Evolutionary conservation across 2,113 vertebrate genomes (phyloP).

Genomic region (Polypterus bichir): DNA sequence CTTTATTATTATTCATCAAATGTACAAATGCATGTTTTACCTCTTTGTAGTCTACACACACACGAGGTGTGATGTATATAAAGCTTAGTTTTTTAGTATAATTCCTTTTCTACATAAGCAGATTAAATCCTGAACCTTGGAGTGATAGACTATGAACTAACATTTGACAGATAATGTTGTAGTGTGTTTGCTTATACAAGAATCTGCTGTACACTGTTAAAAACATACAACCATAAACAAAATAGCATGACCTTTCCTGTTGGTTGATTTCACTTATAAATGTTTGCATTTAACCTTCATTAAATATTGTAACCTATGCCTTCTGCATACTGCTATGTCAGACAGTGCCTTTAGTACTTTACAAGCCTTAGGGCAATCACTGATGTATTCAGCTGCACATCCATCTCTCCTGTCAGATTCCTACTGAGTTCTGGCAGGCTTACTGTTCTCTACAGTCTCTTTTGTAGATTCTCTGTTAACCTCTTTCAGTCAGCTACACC

Average conservation of each 20-base stretch:
- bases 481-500: constrained; percentile 13
- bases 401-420: constrained; percentile 36
- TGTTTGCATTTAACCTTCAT: constrained; percentile 53
- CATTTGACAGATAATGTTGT: no score
- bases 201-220: no score
- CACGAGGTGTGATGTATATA: no score
- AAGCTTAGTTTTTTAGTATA: no score
- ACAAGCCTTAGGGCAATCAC: constrained; percentile 35
- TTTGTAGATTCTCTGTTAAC: constrained; percentile 5
- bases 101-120: no score
- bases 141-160: no score
- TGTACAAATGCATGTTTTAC: no score
- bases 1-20: no score
- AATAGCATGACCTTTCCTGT: constrained; percentile 38
- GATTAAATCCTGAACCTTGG: no score
- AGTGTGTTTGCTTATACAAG: no score
- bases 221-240: no score
- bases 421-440: constrained; percentile 11
- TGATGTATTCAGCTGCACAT: constrained; percentile 43
- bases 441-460: constrained; percentile 1
- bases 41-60: no score
- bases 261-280: constrained; percentile 45
- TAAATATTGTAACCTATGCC: constrained; percentile 39
- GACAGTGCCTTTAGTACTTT: constrained; percentile 43
- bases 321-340: constrained; percentile 34